Conservation (phyloP, 2,888 invertebrate genomes). For the Steinernema scapterisci region DNA sequence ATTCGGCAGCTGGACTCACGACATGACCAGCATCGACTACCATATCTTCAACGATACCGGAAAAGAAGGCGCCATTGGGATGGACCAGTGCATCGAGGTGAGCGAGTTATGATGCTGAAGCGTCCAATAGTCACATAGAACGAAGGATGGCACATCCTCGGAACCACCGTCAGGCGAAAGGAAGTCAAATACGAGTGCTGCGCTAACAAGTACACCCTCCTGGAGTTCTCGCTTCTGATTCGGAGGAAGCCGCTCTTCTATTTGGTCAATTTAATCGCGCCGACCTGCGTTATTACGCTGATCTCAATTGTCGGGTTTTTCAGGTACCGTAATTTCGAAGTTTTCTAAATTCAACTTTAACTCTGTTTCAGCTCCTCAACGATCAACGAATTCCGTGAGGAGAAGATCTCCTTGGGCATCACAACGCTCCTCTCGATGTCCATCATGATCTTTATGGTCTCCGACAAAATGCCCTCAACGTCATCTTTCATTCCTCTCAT, state of each 20-base stretch:
- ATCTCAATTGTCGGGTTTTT: slow-evolving; percentile 68
- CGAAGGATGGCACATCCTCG: slow-evolving; percentile 61
- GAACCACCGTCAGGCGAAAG: slow-evolving; percentile 41
- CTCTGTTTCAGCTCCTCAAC: slow-evolving; percentile 61
- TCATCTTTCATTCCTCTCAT: slow-evolving; percentile 47
- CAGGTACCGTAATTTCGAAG: slow-evolving; percentile 53
- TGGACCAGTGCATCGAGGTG: slow-evolving; percentile 53
- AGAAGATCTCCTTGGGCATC: slow-evolving; percentile 48
- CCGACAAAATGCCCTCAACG: slow-evolving; percentile 69
- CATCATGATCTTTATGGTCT: slow-evolving; percentile 69
- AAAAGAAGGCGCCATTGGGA: slow-evolving; percentile 51
- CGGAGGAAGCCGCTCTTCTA: slow-evolving; percentile 52
- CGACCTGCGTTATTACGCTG: slow-evolving; percentile 68
- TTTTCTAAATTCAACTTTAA: not conserved
- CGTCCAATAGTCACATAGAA: slow-evolving; percentile 38
- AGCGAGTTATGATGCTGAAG: not conserved
- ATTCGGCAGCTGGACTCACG: slow-evolving; percentile 60
- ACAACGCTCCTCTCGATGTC: slow-evolving; percentile 68
- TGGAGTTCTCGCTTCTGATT: slow-evolving; percentile 45
- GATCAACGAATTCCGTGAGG: slow-evolving; percentile 59
- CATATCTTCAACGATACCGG: slow-evolving; percentile 44
- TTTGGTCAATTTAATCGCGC: slow-evolving; percentile 67
- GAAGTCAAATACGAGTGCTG: slow-evolving; percentile 50
- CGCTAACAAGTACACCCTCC: slow-evolving; percentile 48
- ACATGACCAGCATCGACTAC: slow-evolving; percentile 62